A percentile compares a stretch with the other conserved stretches of the same genome.
phyloP scores from a whole-genome alignment of 2,113 vertebrate species.

The Vanacampus margaritifer region DNA sequence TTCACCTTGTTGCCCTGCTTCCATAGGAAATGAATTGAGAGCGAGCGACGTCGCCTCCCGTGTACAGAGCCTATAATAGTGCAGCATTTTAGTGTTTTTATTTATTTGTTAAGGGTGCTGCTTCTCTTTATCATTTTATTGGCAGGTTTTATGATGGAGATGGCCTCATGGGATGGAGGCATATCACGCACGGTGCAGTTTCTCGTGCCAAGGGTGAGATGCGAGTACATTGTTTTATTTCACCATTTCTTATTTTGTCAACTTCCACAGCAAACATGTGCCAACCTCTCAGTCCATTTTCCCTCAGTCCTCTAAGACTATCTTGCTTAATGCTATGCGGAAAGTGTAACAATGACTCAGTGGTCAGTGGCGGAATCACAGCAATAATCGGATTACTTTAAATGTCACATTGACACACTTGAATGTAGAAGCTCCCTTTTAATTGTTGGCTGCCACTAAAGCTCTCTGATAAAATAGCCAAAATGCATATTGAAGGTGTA shows the following conservation, averaged over 20 bases:
- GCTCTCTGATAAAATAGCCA: too few species aligned
- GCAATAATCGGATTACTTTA: background rate
- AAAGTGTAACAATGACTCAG: background rate
- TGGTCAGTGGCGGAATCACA: background rate
- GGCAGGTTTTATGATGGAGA: constrained; percentile 99
- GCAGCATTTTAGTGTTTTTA: background rate
- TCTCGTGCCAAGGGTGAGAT: constrained; percentile 88
- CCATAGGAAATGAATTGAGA: too few species aligned
- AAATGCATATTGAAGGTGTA: constrained; percentile 19
- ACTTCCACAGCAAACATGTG: background rate
- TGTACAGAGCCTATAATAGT: too few species aligned
- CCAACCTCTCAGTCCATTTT: background rate
- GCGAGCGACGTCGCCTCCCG: too few species aligned
- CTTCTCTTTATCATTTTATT: constrained; percentile 7
- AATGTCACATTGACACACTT: background rate
- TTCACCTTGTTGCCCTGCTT: too few species aligned
- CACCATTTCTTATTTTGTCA: background rate
- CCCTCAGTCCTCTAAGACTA: background rate
- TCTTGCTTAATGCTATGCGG: background rate
- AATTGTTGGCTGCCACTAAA: too few species aligned
- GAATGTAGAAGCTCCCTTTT: too few species aligned
- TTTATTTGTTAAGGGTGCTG: background rate
- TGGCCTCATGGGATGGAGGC: constrained; percentile 98
- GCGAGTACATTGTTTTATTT: background rate
- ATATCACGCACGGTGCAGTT: constrained; percentile 97